These are phyloP conservation scores for Austrofundulus limnaeus DNA, from an alignment of 2,113 vertebrate species.

Conservation along the genomic window DNA sequence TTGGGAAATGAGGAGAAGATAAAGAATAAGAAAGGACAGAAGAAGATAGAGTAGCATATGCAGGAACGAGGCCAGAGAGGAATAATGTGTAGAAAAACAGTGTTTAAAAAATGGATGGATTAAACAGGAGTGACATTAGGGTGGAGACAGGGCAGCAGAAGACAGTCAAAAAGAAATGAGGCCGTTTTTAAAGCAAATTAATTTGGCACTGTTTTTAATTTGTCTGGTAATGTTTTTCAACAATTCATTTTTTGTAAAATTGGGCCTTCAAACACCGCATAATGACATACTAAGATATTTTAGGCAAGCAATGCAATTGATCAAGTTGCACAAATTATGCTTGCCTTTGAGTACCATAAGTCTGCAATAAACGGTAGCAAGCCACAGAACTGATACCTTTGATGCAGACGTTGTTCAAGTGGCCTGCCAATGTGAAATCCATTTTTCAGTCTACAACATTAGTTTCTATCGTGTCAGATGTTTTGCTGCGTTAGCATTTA, in stretches of 20 bases:
- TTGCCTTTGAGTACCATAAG: too few species aligned
- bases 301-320: not conserved
- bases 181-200: conserved; percentile 48
- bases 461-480: too few species aligned
- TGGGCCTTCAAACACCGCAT: conserved; percentile 4
- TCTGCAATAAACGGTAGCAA: too few species aligned
- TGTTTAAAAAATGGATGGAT: conserved; percentile 44
- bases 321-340: too few species aligned
- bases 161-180: conserved; percentile 30
- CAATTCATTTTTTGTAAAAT: not conserved
- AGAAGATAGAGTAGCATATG: conserved; percentile 39
- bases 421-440: too few species aligned
- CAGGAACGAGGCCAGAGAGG: conserved; percentile 41
- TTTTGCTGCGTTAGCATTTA: too few species aligned
- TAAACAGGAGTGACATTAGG: conserved; percentile 41
- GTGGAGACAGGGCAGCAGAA: conserved; percentile 28
- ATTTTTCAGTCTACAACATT: too few species aligned
- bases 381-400: too few species aligned
- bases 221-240: conserved; percentile 9
- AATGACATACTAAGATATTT: not conserved
- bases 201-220: conserved; percentile 39
- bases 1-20: conserved; percentile 17
- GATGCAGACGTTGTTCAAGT: too few species aligned
- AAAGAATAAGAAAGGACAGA: conserved; percentile 18
- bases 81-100: conserved; percentile 38